Evolutionary conservation across 2,113 vertebrate genomes (phyloP), one percentile per base, ranked within the genome.

Genomic region (Glareola pratincola): DNA sequence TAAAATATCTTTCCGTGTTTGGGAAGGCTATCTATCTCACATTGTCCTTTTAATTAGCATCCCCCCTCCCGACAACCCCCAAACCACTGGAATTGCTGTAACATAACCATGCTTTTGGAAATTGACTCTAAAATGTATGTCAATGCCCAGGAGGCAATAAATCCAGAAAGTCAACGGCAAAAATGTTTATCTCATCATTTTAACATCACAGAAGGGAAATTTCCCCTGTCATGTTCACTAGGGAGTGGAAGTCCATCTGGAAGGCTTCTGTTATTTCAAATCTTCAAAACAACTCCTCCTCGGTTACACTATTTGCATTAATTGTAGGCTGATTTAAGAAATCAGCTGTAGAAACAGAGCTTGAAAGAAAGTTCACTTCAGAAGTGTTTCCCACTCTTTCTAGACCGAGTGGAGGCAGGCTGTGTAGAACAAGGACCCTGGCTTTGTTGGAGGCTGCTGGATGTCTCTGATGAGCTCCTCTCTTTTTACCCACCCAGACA

Each of bases 401-500:
- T 37, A 53, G 74, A 14, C 18, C 15, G 23, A 23, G 32, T 5
- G 27, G n/a, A 57, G 26, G 8, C 29, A 78, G 11, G 14, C 9
- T 0, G 0, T 7, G 22, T 23, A 48, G 34, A 21, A 23, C 3
- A 23, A 64, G 19, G 64, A 4, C 29, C 21, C 29, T 7, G 36
- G 11, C 34, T 41, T 9, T 3, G 14, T 13, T 2, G 1, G 36
- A 68, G 8, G 13, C 30, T 43, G 24, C 30, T 60, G 69, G 3
- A 8, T 11, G 29, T 6, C 59, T 53, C 54, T 36, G 53, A 29
- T 80, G 22, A 43, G 9, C 9, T 45, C 6, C 26, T 56, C 15
- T 32, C 27, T 27, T 21, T 24, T 69, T 48, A 17, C 15, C 26
- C 18, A 54, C 16, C 8, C 9, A 20, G 66, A 11, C 6, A 4